Evolutionary conservation across 2,888 invertebrate species (phyloP).

Genomic region (Cepaea hortensis): DNA sequence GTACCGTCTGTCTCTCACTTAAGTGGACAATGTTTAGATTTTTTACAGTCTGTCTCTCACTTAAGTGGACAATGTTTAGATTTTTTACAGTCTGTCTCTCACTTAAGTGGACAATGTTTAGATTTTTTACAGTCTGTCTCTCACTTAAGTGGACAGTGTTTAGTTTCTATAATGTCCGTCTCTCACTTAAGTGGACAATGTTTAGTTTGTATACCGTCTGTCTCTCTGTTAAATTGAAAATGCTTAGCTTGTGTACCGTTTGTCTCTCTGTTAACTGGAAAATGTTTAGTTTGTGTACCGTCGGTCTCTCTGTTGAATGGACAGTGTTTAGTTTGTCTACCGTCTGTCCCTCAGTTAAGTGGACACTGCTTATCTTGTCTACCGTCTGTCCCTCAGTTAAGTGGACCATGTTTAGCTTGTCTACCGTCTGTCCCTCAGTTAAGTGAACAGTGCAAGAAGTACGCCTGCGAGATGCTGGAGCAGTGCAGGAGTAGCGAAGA

Average conservation of each 20-base stretch:
- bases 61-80: conserved; percentile 77
- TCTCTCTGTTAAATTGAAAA: not conserved
- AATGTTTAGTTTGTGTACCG: conserved; percentile 69
- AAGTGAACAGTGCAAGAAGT: conserved; percentile 79
- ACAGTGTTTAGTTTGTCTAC: too few species aligned
- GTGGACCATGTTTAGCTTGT: too few species aligned
- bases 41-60: conserved; percentile 44
- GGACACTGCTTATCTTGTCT: conserved; percentile 75
- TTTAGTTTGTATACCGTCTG: not conserved
- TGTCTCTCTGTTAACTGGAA: conserved; percentile 74
- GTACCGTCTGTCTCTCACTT: too few species aligned
- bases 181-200: conserved; percentile 77
- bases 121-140: too few species aligned
- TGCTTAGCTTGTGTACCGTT: not conserved
- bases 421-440: conserved; percentile 60
- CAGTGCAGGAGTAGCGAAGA: conserved; percentile 80
- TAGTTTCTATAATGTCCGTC: too few species aligned
- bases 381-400: too few species aligned
- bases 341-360: conserved; percentile 67
- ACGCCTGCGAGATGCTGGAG: conserved; percentile 79
- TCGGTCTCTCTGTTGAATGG: too few species aligned
- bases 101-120: conserved; percentile 77
- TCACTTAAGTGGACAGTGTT: too few species aligned
- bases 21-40: too few species aligned
- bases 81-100: not conserved